Evolutionary conservation across 2,888 invertebrate genomes (phyloP), one percentile per base, ranked within the genome.

Genomic region (Callinectes sapidus): DNA sequence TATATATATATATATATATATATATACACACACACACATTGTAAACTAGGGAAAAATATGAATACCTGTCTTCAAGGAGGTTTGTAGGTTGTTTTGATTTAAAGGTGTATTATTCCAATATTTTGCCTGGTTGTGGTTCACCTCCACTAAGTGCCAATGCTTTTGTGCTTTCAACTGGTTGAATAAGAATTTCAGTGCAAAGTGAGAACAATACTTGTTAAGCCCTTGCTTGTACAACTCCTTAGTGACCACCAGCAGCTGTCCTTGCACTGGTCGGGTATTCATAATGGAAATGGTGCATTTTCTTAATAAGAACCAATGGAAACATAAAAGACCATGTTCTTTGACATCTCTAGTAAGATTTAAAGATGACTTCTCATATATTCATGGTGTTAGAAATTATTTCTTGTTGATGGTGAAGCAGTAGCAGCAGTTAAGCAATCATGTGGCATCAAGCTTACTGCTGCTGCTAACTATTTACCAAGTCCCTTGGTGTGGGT

Each of bases 121-220:
- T n/a, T 23, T 39, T 48, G 23, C 39, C 23, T 48, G 48, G 13
- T 87, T 54, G 42, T 87, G 35, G 54, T 54, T 87, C 13, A 48
- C 28, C 8, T 91, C 87, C 23, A 85, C 23, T 66, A 90, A 54
- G 90, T 90, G 90, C 90, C 90, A 90, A 90, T 90, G 90, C 55
- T 90, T 90, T 54, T 90, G 86, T 90, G 90, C 86, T 86, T 90
- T 86, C 90, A 86, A 39, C 86, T 35, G 86, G 90, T 90, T 54
- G 42, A 91, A 66, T 87, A 71, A 28, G 35, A 55, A 39, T 61
- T 28, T 66, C 18, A 39, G 35, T 91, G 86, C 39, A 54, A 89
- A 66, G 23, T 54, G 71, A 89, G 39, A 81, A 81, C 81, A 81
- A 35, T 81, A 81, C 81, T 81, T 81, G 81, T 81, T 35, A 32